A percentile compares a stretch with the other conserved stretches of the same genome.
Evolutionary conservation across 2,797 vertebrate genomes (phyloP).

Genomic region (Mormyrops attenuatus): DNA sequence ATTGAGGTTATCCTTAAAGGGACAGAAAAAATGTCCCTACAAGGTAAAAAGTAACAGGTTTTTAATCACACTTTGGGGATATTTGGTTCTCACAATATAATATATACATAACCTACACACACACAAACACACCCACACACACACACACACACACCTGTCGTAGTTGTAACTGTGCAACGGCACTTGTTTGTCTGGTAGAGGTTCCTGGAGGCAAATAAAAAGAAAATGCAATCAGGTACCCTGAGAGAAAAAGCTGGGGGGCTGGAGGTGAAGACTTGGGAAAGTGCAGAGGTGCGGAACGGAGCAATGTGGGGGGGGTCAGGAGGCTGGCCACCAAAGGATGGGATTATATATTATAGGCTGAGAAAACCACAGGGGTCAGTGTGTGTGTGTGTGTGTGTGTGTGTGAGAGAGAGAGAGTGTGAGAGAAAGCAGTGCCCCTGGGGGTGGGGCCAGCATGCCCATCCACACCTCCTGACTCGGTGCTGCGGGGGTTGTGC

Average conservation of each 20-base stretch:
- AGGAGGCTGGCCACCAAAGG: not conserved
- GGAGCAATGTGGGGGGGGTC: not conserved
- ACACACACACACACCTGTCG: constrained; percentile 57
- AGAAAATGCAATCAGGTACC: not conserved
- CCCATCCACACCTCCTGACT: constrained; percentile 48
- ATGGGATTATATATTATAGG: not conserved
- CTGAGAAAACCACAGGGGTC: not conserved
- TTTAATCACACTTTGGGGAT: no score
- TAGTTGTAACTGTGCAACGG: constrained; percentile 52
- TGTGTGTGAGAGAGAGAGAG: not conserved
- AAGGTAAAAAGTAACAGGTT: no score
- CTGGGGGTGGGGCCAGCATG: not conserved
- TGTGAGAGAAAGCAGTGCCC: constrained; percentile 14
- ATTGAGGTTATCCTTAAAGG: no score
- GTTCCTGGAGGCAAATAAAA: constrained; percentile 52
- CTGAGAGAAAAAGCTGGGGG: not conserved
- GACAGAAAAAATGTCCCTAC: no score
- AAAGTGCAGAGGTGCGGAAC: not conserved
- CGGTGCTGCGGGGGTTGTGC: constrained; percentile 38
- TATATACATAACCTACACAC: not conserved
- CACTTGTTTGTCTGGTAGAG: constrained; percentile 51
- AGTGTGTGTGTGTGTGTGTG: not conserved
- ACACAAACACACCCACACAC: not conserved
- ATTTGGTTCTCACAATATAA: no score
- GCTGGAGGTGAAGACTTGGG: not conserved